Percentiles rank a stretch among this genome's conserved stretches.
These are phyloP conservation scores for Melanostoma scalare DNA, from an alignment of 2,888 invertebrate species.

Conservation along the genomic window DNA sequence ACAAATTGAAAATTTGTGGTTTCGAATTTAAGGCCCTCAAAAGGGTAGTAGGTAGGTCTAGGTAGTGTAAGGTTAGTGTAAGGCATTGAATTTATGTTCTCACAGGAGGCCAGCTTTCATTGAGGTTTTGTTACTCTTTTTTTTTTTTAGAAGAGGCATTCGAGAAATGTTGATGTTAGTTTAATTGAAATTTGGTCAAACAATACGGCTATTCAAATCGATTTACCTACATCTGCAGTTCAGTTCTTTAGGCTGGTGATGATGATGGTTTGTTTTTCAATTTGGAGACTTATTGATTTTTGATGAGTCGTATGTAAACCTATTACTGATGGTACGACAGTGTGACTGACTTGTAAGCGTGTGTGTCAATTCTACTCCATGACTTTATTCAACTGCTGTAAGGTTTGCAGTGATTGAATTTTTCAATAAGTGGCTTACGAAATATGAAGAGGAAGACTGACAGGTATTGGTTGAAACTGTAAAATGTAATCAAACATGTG, in stretches of 20 bases:
- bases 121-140: not conserved
- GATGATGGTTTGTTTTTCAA: too few relatives aligned
- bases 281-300: too few relatives aligned
- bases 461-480: too few relatives aligned
- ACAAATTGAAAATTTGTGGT: conserved; percentile 53
- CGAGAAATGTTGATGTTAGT: conserved; percentile 20
- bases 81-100: not conserved
- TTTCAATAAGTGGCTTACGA: too few relatives aligned
- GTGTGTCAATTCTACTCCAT: too few relatives aligned
- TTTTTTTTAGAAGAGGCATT: not conserved
- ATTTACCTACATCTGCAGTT: conserved; percentile 38
- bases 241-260: not conserved
- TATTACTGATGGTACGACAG: too few relatives aligned
- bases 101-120: not conserved
- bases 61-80: not conserved
- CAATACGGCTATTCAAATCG: conserved; percentile 53
- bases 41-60: not conserved
- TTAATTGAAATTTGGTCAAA: conserved; percentile 42
- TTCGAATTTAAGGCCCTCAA: conserved; percentile 33
- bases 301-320: too few relatives aligned
- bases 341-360: too few relatives aligned
- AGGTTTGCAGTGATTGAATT: too few relatives aligned
- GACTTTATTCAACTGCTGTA: too few relatives aligned
- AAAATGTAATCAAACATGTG: too few relatives aligned
- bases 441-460: too few relatives aligned